A percentile compares a stretch with the other conserved stretches of the same genome.
Evolutionary conservation across 2,888 invertebrate genomes (phyloP).

Genomic region (Lypha dubia): DNA sequence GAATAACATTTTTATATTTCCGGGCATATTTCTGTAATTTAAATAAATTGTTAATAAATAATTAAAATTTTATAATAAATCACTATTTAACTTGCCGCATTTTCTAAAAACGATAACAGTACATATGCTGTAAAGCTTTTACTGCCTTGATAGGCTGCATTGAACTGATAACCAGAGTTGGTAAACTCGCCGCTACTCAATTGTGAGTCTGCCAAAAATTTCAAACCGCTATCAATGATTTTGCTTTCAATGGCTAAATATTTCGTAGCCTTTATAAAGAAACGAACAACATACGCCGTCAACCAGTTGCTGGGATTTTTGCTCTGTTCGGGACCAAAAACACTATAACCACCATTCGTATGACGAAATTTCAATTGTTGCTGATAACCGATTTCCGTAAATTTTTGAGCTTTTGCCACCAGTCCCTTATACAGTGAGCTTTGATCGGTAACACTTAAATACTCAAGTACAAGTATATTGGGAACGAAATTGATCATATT

Average conservation of each 20-base stretch:
- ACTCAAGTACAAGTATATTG: conserved; percentile 34
- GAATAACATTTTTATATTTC: conserved; percentile 86
- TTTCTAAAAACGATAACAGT: conserved; percentile 88
- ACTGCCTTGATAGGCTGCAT: conserved; percentile 85
- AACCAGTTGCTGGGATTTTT: conserved; percentile 88
- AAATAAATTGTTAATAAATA: background rate
- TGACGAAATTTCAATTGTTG: conserved; percentile 89
- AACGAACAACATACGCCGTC: conserved; percentile 91
- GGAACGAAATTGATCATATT: conserved; percentile 85
- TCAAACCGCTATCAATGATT: conserved; percentile 87
- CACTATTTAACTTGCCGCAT: conserved; percentile 72
- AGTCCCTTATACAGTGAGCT: background rate
- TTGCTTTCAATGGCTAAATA: conserved; percentile 88
- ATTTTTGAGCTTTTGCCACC: conserved; percentile 78
- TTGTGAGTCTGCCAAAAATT: conserved; percentile 89
- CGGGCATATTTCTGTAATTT: conserved; percentile 41
- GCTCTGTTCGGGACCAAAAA: conserved; percentile 87
- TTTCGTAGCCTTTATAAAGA: conserved; percentile 88
- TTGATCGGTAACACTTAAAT: conserved; percentile 82
- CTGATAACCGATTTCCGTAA: conserved; percentile 86
- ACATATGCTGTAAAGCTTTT: conserved; percentile 91
- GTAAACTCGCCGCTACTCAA: conserved; percentile 89
- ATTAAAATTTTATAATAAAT: background rate
- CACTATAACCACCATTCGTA: conserved; percentile 89
- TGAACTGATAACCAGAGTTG: conserved; percentile 87